phyloP scores from a whole-genome alignment of 2,888 invertebrate species.

The Opisthograptis luteolata region DNA sequence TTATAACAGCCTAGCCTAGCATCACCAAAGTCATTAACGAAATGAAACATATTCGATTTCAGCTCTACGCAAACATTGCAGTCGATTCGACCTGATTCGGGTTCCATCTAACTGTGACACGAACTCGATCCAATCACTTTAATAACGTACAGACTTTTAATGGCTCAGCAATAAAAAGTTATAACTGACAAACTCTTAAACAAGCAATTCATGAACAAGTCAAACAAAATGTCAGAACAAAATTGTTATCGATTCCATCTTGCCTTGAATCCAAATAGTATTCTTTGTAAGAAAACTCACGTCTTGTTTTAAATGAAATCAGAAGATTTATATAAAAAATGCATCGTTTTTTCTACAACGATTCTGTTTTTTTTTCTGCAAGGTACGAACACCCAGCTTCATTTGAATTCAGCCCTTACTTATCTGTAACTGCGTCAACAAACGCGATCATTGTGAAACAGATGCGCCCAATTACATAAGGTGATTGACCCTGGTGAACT shows the following conservation, averaged over 20 bases:
- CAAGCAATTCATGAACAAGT: slow-evolving; percentile 9
- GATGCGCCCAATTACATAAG: slow-evolving; percentile 40
- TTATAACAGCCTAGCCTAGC: neutral
- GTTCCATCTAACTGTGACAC: slow-evolving; percentile 1
- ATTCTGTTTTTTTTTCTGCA: slow-evolving; percentile 7
- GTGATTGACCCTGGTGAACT: slow-evolving; percentile 48
- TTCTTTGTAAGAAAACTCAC: neutral
- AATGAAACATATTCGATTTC: slow-evolving; percentile 10
- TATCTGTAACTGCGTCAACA: slow-evolving; percentile 32
- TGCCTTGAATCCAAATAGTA: neutral
- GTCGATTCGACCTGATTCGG: slow-evolving; percentile 10
- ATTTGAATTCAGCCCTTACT: slow-evolving; percentile 17
- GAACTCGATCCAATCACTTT: slow-evolving; percentile 9
- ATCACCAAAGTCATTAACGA: slow-evolving; percentile 12
- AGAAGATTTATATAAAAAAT: slow-evolving; percentile 2
- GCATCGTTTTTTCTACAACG: slow-evolving; percentile 7
- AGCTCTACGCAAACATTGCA: slow-evolving; percentile 7
- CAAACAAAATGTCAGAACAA: slow-evolving; percentile 11
- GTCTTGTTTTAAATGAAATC: neutral
- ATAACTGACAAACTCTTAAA: slow-evolving; percentile 4
- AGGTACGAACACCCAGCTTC: neutral
- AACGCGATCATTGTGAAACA: slow-evolving; percentile 40
- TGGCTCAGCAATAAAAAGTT: slow-evolving; percentile 16
- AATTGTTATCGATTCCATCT: slow-evolving; percentile 11
- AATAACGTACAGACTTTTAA: slow-evolving; percentile 15